Conservation (phyloP, 2,797 vertebrate genomes). For the Rhynchonycteris naso region DNA sequence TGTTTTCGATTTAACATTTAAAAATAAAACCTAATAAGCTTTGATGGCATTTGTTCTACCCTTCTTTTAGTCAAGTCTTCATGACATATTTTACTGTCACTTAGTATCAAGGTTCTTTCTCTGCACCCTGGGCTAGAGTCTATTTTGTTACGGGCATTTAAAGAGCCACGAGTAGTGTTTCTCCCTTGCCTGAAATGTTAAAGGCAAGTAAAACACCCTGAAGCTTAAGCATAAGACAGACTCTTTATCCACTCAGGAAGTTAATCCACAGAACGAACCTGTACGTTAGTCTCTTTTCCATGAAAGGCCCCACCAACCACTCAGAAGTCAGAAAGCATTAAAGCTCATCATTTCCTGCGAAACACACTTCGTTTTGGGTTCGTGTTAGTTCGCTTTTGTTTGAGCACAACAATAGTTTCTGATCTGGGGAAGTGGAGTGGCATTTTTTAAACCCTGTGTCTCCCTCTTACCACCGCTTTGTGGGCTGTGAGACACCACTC, state of each 20-base stretch:
- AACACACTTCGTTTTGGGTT: not conserved
- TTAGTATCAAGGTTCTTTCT: not conserved
- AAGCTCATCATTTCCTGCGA: not conserved
- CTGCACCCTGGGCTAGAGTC: not conserved
- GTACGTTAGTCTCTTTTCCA: not conserved
- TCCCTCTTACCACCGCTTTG: not conserved
- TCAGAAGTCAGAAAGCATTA: not conserved
- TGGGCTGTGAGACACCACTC: not conserved
- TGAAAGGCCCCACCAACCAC: not conserved
- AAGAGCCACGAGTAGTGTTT: not conserved
- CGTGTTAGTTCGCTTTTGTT: not conserved
- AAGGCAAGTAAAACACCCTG: constrained; percentile 28
- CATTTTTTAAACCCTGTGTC: not conserved
- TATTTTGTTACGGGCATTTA: not conserved
- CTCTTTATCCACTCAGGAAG: not conserved
- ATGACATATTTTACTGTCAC: constrained; percentile 14
- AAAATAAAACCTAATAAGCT: constrained; percentile 51
- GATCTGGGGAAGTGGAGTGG: not conserved
- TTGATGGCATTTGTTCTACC: not conserved
- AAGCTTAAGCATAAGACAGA: constrained; percentile 2
- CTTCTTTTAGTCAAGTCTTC: constrained; percentile 50
- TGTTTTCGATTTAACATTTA: constrained; percentile 60
- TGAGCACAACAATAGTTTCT: not conserved
- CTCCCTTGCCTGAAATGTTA: not conserved
- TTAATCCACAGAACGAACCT: not conserved